Percentiles rank a stretch among this genome's conserved stretches.
phyloP scores from a whole-genome alignment of 2,797 vertebrate species.

The Scleropages formosus region DNA sequence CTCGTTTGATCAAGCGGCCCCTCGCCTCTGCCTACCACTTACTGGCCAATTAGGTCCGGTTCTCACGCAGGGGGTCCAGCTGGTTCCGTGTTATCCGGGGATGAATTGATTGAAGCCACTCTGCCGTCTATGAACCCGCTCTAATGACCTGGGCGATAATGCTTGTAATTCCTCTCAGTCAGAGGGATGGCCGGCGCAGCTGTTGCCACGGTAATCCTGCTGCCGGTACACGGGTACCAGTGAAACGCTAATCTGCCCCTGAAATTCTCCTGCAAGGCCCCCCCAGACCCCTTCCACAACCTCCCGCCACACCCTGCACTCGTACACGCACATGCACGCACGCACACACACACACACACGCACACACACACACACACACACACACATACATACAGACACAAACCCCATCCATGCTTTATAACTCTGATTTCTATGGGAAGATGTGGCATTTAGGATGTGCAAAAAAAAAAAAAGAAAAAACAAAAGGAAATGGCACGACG shows the following conservation, averaged over 20 bases:
- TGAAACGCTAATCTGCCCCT: conserved; percentile 84
- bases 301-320: not conserved
- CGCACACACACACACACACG: not conserved
- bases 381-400: not conserved
- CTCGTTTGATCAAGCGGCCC: conserved; percentile 96
- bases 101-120: conserved; percentile 99
- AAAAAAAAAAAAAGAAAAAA: conserved; percentile 6
- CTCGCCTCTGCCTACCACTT: conserved; percentile 94
- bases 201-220: conserved; percentile 90
- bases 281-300: conserved; percentile 28
- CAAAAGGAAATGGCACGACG: conserved; percentile 30
- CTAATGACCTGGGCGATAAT: conserved; percentile 99
- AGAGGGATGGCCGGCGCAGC: conserved; percentile 92
- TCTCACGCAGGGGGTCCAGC: conserved; percentile 98
- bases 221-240: conserved; percentile 87
- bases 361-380: not conserved
- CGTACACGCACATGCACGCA: not conserved
- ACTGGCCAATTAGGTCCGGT: conserved; percentile 99
- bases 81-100: conserved; percentile 92
- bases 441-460: conserved; percentile 74
- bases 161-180: conserved; percentile 99
- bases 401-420: not conserved
- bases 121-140: conserved; percentile 90
- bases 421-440: conserved; percentile 71
- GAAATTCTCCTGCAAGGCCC: conserved; percentile 63